Evolutionary conservation across 30 jellyfish, hydroid and myxozoan species (phyloP), one percentile per base, ranked within the genome.

Genomic region (Rhopilema esculentum): DNA sequence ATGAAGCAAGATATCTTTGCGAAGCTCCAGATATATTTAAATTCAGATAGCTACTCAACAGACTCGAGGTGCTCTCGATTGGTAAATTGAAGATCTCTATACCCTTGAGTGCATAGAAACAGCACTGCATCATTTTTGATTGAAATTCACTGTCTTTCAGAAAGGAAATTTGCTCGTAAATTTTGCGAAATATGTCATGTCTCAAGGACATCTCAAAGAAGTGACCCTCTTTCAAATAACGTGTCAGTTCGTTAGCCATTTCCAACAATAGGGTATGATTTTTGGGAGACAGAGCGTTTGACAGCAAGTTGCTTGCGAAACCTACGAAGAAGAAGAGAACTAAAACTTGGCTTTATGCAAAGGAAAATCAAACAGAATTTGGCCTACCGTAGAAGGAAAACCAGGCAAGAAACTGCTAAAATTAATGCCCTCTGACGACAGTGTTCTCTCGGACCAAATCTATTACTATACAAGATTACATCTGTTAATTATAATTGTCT

Each of bases 171-270:
- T 33, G 49, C 15, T 67, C 62, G 22, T 57, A 8, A 7, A 72
- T 67, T 19, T 0, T 16, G 29, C 25, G 25, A 17, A 31, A 80
- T 20, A 66, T 1, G 23, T 24, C 68, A 25, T 17, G 17, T 66
- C 62, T 66, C 66, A 80, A 4, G 22, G 21, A 19, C 9, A 40
- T 27, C 63, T 22, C 29, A 1, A 80, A 25, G 18, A 19, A 23
- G 22, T 27, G 24, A 8, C 90, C 90, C 8, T 21, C 29, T 27
- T 30, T 28, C 1, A 80, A 29, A 23, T 18, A 68, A 9, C 65
- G 68, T 40, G 72, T 31, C 21, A 80, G 22, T 32, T 71, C 90
- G 15, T 16, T 49, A 19, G 72, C 75, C 21, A 82, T 49, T 66
- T 80, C 90, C 24, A 49, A 31, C n/a, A 48, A 49, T 18, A 80